phyloP scores from a whole-genome alignment of 1,140 invertebrate genomes.

The Megalonaias nervosa region DNA sequence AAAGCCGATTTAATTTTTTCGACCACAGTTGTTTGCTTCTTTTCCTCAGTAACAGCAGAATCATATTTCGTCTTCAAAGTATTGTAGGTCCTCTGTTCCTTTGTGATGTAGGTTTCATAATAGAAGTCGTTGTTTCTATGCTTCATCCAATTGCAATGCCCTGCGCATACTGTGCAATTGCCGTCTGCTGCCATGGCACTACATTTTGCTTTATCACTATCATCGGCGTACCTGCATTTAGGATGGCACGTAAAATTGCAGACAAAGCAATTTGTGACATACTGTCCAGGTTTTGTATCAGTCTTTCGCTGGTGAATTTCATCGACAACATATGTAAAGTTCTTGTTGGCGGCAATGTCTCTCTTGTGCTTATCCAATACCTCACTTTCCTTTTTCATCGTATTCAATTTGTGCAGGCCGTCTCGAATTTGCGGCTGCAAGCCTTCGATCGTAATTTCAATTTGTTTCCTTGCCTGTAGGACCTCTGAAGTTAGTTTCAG shows the following conservation, averaged over 20 bases:
- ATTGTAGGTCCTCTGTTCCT: constrained; percentile 19
- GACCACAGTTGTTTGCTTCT: no score
- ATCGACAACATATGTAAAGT: constrained; percentile 32
- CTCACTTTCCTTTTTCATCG: constrained; percentile 14
- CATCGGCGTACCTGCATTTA: constrained; percentile 11
- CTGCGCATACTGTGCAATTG: constrained; percentile 24
- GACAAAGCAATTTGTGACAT: constrained; percentile 36
- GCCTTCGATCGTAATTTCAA: constrained; percentile 26
- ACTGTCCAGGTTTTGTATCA: constrained; percentile 9
- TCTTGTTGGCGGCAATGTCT: constrained; percentile 33
- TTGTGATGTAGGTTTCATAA: constrained; percentile 5
- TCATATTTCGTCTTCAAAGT: constrained; percentile 17
- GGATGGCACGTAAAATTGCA: constrained; percentile 45
- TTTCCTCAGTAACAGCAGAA: not conserved
- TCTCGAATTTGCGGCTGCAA: constrained; percentile 22
- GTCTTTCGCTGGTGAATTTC: constrained; percentile 20
- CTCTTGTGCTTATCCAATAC: constrained; percentile 31
- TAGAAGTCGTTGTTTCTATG: constrained; percentile 29
- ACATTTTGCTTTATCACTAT: constrained; percentile 14
- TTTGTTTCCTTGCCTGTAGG: constrained; percentile 16
- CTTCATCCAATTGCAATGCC: constrained; percentile 26
- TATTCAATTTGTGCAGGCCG: constrained; percentile 22
- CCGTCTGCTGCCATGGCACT: constrained; percentile 13
- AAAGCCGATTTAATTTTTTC: no score
- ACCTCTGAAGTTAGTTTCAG: constrained; percentile 33